A percentile compares a stretch with the other conserved stretches of the same genome.
Evolutionary conservation across 35 echinoderm and acorn worm species (phyloP).

Genomic region (Chiridota heheva): DNA sequence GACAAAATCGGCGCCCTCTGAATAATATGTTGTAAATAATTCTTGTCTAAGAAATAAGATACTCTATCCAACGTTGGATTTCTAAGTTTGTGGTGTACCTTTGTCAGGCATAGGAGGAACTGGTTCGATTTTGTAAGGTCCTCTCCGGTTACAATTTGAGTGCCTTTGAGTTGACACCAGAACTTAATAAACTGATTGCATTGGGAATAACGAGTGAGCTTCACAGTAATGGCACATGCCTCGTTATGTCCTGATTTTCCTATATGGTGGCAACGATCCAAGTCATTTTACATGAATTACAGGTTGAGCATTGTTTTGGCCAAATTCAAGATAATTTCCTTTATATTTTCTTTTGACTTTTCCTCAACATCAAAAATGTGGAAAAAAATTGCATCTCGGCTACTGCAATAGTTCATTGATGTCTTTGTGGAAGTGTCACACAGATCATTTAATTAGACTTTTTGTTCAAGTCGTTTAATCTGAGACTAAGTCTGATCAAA

Average conservation of each 20-base stretch:
- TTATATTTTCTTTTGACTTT: constrained; percentile 1
- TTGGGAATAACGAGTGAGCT: neutral
- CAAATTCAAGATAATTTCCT: neutral
- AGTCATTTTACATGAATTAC: neutral
- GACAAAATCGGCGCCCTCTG: no score
- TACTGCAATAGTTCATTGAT: constrained; percentile 25
- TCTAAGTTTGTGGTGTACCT: no score
- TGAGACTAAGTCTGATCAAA: no score
- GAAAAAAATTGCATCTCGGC: neutral
- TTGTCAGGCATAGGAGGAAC: no score
- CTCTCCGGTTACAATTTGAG: neutral
- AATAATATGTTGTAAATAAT: no score
- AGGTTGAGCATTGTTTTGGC: neutral
- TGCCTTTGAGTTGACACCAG: constrained; percentile 1
- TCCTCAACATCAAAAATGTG: constrained; percentile 14
- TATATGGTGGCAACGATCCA: neutral
- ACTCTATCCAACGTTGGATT: no score
- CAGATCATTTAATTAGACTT: neutral
- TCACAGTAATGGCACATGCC: neutral
- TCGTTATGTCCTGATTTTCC: neutral
- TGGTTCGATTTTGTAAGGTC: constrained; percentile 14
- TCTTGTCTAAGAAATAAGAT: no score
- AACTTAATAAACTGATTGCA: neutral
- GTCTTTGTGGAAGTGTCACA: constrained; percentile 22
- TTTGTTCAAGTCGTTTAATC: neutral